Evolutionary conservation across 2,888 invertebrate genomes (phyloP), one percentile per base, ranked within the genome.

Genomic region (Chrysolina haemoptera): DNA sequence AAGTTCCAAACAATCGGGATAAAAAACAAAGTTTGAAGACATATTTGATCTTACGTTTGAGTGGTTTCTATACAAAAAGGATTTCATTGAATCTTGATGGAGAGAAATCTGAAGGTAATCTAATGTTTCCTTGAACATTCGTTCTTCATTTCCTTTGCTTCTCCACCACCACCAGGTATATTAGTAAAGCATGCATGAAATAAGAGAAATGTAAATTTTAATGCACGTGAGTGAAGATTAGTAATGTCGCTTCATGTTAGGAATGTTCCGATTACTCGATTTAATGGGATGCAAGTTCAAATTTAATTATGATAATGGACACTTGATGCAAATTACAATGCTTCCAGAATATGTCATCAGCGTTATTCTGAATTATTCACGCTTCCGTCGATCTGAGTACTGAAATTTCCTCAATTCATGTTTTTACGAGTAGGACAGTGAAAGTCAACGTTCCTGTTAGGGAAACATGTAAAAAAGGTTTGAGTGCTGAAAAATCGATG

Each of bases 201-300:
- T 41, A 50, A 50, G 55, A 53, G 18, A 46, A 18, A 68, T 68
- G 72, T 48, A 68, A 46, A 68, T 53, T 59, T 55, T 46, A 27
- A 62, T 69, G 69, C 53, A 70, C 62, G 65, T 73, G 69, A 64
- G 66, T 62, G 62, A 18, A 22, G 48, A 70, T 73, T 73, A 73
- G 50, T 73, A 41, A 66, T 62, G 40, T 20, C 20, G 20, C 10
- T 64, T 62, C 14, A 14, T 40, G 59, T 59, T 53, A 68, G 48
- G 62, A 46, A 59, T 73, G 68, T 68, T 62, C 63, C 64, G 63
- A 72, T 68, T 64, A 71, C 65, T 71, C 55, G 64, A 12, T 68
- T 48, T 50, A 71, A 71, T 66, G 65, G 12, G 62, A 66, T 65
- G 65, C 59, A 55, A 66, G 59, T 43, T 48, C n/a, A 53, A 22